phyloP scores from a whole-genome alignment of 2,113 vertebrate genomes.

The Otolemur garnettii region DNA sequence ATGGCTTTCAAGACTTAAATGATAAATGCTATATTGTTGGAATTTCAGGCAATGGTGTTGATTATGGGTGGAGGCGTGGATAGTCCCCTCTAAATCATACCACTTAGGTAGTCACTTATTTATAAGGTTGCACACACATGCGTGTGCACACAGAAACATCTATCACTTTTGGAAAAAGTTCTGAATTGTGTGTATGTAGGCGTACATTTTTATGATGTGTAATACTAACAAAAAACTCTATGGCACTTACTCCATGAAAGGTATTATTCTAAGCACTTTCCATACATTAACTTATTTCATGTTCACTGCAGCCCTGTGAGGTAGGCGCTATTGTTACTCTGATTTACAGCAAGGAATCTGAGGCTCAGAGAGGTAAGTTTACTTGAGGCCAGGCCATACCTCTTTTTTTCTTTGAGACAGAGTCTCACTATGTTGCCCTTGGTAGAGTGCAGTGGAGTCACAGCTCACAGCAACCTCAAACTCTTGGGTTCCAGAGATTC shows the following conservation, averaged over 20 bases:
- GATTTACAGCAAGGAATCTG: neutral
- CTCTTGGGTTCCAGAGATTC: too few relatives aligned
- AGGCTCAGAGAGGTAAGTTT: slow-evolving; percentile 6
- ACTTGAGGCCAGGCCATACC: neutral
- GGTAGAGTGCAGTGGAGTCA: too few relatives aligned
- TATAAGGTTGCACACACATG: slow-evolving; percentile 29
- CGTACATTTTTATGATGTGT: slow-evolving; percentile 55
- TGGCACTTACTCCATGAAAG: neutral
- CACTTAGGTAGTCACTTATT: slow-evolving; percentile 70
- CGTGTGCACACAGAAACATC: fast-evolving
- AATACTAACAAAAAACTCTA: slow-evolving; percentile 60
- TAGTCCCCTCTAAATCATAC: slow-evolving; percentile 70
- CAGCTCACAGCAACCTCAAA: too few relatives aligned
- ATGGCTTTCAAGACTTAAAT: slow-evolving; percentile 66
- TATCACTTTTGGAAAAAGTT: slow-evolving; percentile 65
- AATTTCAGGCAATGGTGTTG: slow-evolving; percentile 69
- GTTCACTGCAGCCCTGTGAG: neutral
- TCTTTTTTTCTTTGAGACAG: too few relatives aligned
- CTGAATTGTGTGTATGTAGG: slow-evolving; percentile 52
- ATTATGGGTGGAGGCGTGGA: slow-evolving; percentile 64
- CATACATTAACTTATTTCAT: slow-evolving; percentile 19
- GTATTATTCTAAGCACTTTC: slow-evolving; percentile 30
- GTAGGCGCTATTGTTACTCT: neutral
- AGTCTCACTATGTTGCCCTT: too few relatives aligned
- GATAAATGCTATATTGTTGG: slow-evolving; percentile 68